Base-by-base conservation (phyloP, 2,113 vertebrate genomes). In the Capreolus pygargus region DNA sequence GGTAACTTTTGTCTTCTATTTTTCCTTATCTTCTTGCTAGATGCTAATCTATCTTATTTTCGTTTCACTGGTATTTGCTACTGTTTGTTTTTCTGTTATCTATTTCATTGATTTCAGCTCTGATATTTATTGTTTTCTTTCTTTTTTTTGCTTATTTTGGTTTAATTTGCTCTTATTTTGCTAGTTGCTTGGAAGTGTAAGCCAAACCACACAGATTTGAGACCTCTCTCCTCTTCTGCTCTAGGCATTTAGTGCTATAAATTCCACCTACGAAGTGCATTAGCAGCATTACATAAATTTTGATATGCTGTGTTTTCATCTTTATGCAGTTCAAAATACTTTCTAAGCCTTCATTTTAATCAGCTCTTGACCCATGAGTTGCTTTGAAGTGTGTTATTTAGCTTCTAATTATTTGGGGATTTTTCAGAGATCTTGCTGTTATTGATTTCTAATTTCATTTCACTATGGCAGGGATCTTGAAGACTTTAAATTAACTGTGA, bases 131-230 rank as follows among this genome's bases (percentile, higher is more conserved):
- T 88, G 12, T 74, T 33, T 57, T 30, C 33, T 50, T 82, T 14
- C 7, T 16, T 16, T 61, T 7, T 30, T 81, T 50, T 11, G 45
- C 50, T 54, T n/a, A n/a, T 23, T 83, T 86, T 60, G 15, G 33
- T 43, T 92, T 54, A 83, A 86, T 88, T 96, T 54, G 76, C 30
- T 92, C 14, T 93, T 82, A 83, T 74, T 93, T 76, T 93, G 45
- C 54, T 45, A 39, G 61, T 89, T 84, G 74, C 64, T 60, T 89
- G 19, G 88, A 70, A 16, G 47, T 17, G 9, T 25, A 52, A 43
- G 30, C 61, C 1, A n/a, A 88, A 70, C 52, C 7, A 28, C 54
- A 67, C 3, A 25, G 6, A 55, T 57, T 25, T 57, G 47, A 67
- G 67, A 64, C 25, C 25, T 55, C 47, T 55, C 45, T 83, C 60